These are phyloP conservation scores for Denticeps clupeoides DNA, from an alignment of 2,797 vertebrate species.

Conservation along the genomic window DNA sequence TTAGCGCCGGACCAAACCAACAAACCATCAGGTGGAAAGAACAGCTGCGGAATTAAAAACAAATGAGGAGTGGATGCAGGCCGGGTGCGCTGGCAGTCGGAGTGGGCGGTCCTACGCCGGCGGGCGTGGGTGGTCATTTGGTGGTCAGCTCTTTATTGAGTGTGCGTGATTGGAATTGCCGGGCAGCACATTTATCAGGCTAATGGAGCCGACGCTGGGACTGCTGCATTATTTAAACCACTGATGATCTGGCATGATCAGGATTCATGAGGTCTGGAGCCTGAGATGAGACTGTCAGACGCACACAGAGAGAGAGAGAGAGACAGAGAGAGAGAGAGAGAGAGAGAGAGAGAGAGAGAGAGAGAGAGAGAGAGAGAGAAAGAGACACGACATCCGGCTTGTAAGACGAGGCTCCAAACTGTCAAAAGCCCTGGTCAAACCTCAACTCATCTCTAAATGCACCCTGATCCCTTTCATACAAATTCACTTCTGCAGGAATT, in stretches of 20 bases:
- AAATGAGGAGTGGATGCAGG: no score
- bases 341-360: neutral
- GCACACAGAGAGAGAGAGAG: neutral
- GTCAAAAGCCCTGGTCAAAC: no score
- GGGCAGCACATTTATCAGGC: conserved; percentile 33
- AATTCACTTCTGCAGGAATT: no score
- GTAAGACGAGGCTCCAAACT: no score
- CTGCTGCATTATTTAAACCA: conserved; percentile 39
- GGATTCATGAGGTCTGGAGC: conserved; percentile 37
- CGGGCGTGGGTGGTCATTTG: no score
- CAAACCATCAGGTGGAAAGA: neutral
- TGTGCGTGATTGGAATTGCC: no score
- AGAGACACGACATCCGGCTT: neutral
- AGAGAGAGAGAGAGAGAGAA: neutral
- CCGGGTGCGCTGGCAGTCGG: no score
- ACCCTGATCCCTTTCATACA: no score
- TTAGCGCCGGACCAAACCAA: no score
- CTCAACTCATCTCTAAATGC: no score
- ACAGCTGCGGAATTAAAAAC: neutral
- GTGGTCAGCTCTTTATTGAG: no score
- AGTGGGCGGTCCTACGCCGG: no score
- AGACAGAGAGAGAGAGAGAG: neutral
- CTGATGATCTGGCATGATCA: conserved; percentile 35
- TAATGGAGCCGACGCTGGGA: conserved; percentile 22
- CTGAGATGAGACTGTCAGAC: conserved; percentile 5